Conservation (phyloP, 2,797 vertebrate genomes). For the Protonibea diacanthus region DNA sequence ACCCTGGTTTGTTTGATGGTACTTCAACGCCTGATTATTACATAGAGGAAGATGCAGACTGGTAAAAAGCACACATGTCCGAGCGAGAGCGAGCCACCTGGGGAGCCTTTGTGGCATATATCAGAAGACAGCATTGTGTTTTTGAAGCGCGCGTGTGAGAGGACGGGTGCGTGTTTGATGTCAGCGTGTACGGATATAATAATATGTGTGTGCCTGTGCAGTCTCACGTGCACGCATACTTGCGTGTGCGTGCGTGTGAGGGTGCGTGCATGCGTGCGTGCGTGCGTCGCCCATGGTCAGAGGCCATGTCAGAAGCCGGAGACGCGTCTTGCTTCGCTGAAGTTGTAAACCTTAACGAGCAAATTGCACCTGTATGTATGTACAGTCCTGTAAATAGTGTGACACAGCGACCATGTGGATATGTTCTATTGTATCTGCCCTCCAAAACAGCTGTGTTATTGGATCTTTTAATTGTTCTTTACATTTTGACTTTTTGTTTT, state of each 20-base stretch:
- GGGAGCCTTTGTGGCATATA: conserved; percentile 60
- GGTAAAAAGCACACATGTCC: conserved; percentile 88
- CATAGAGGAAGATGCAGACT: conserved; percentile 99
- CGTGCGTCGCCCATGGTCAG: conserved; percentile 44
- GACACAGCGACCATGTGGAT: conserved; percentile 78
- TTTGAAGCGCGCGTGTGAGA: conserved; percentile 18
- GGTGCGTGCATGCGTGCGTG: conserved; percentile 46
- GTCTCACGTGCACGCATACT: conserved; percentile 52
- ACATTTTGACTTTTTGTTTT: conserved; percentile 83
- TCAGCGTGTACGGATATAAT: conserved; percentile 50
- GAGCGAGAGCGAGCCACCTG: conserved; percentile 59
- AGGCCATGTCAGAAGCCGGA: conserved; percentile 62
- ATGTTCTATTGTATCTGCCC: conserved; percentile 78
- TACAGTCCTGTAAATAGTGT: conserved; percentile 79
- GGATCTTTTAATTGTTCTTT: conserved; percentile 75
- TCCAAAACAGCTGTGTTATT: conserved; percentile 81
- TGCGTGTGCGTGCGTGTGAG: conserved; percentile 28
- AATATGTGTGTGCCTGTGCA: conserved; percentile 57
- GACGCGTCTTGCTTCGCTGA: conserved; percentile 61
- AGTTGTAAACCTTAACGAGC: conserved; percentile 72
- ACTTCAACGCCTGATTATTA: conserved; percentile 97
- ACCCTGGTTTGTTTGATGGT: conserved; percentile 98
- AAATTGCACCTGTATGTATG: conserved; percentile 77
- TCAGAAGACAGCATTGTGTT: conserved; percentile 60
- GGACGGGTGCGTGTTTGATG: conserved; percentile 34